phyloP scores from a whole-genome alignment of 2,113 vertebrate genomes.

The Grallaria varia region DNA sequence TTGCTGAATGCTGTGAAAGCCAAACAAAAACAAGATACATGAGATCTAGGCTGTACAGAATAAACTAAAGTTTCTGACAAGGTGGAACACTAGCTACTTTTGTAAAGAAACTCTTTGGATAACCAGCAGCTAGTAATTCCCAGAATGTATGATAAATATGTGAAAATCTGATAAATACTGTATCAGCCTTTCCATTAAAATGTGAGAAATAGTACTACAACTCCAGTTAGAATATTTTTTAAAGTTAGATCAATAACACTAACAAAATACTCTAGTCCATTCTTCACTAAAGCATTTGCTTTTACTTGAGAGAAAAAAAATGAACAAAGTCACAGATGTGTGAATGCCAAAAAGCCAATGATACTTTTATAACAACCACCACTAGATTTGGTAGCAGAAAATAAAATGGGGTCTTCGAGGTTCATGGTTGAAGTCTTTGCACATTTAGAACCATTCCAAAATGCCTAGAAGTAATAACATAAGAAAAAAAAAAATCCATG shows the following conservation, averaged over 20 bases:
- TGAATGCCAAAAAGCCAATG: neutral
- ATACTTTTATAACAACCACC: neutral
- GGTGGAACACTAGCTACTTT: neutral
- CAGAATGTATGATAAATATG: neutral
- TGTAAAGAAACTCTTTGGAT: neutral
- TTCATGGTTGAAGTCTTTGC: neutral
- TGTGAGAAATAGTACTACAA: neutral
- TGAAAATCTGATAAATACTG: no score
- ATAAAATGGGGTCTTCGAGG: neutral
- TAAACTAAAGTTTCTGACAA: neutral
- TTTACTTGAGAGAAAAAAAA: neutral
- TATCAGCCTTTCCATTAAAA: neutral
- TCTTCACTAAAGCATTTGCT: neutral
- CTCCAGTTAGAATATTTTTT: neutral
- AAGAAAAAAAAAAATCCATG: rapidly evolving
- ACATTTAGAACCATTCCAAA: neutral
- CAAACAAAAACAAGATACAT: conserved; percentile 28
- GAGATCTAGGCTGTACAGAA: neutral
- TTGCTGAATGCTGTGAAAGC: conserved; percentile 90
- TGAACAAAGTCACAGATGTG: neutral
- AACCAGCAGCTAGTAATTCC: neutral
- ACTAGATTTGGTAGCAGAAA: neutral
- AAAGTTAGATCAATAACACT: conserved; percentile 4
- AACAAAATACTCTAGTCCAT: neutral
- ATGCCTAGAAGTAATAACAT: neutral